Percentiles rank a stretch among this genome's conserved stretches.
Conservation (phyloP, 1,140 invertebrate genomes). For the Drosophila sulfurigaster region DNA sequence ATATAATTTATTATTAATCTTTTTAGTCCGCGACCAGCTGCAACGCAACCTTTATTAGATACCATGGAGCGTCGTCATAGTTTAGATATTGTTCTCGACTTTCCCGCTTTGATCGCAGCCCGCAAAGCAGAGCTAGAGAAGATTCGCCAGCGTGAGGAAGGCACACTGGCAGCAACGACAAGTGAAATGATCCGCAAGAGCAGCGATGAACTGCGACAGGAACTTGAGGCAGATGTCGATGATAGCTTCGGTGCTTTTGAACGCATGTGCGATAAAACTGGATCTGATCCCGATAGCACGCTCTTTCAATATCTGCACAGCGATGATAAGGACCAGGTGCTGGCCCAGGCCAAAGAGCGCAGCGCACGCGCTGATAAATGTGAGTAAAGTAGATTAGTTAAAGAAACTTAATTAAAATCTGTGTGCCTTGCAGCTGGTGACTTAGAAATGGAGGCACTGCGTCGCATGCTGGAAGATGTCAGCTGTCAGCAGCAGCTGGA, state of each 20-base stretch:
- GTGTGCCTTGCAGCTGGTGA: conserved; percentile 20
- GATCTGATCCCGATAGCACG: conserved; percentile 77
- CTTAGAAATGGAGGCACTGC: conserved; percentile 59
- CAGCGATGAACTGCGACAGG: background rate
- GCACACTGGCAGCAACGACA: background rate
- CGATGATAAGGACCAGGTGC: conserved; percentile 59
- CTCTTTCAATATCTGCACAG: conserved; percentile 75
- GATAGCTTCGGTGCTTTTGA: conserved; percentile 76
- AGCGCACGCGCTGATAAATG: conserved; percentile 38
- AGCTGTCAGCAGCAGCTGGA: conserved; percentile 46
- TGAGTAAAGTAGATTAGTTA: conserved; percentile 3
- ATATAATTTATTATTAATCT: conserved; percentile 9
- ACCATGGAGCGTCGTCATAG: conserved; percentile 52
- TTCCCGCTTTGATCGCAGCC: conserved; percentile 35
- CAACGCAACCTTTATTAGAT: conserved; percentile 18
- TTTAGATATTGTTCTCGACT: conserved; percentile 48
- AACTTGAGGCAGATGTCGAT: conserved; percentile 23
- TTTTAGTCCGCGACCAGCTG: conserved; percentile 17
- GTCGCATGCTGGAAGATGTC: conserved; percentile 59
- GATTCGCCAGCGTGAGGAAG: background rate
- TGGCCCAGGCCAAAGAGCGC: conserved; percentile 62
- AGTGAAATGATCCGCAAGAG: conserved; percentile 28
- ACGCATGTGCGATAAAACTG: conserved; percentile 79
- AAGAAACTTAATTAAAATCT: too few species aligned
- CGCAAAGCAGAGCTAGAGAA: conserved; percentile 13